Percentiles rank a stretch among this genome's conserved stretches.
phyloP scores from a whole-genome alignment of 2,113 vertebrate genomes.

The Serinus canaria region DNA sequence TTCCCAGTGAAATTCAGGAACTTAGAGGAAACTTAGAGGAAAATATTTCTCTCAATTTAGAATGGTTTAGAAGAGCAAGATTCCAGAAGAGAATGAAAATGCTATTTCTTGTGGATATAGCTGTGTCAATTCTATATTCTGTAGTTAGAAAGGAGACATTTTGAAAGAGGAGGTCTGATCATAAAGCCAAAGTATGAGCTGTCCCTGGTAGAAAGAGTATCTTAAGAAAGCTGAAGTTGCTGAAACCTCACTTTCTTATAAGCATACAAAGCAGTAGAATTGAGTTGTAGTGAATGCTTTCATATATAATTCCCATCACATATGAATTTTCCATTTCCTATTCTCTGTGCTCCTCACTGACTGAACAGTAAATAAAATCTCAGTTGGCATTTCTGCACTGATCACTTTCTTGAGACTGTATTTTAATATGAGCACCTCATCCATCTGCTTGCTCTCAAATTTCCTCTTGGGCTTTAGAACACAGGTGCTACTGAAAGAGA shows the following conservation, averaged over 20 bases:
- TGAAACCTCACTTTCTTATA: background rate
- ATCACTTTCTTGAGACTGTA: slow-evolving; percentile 32
- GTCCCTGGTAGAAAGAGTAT: background rate
- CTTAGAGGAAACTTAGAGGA: background rate
- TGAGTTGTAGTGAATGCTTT: background rate
- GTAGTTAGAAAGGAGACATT: background rate
- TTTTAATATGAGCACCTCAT: slow-evolving; percentile 50
- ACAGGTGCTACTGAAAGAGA: slow-evolving; percentile 40
- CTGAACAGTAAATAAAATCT: slow-evolving; percentile 47
- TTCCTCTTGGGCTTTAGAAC: slow-evolving; percentile 31
- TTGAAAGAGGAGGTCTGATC: background rate
- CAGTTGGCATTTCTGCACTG: slow-evolving; percentile 24
- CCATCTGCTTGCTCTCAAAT: slow-evolving; percentile 57
- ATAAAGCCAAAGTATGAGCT: background rate
- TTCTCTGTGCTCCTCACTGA: background rate
- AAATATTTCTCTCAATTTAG: background rate
- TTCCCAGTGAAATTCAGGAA: background rate
- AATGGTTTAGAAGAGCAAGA: background rate
- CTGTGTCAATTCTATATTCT: background rate
- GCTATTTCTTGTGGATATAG: background rate
- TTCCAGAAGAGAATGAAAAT: background rate
- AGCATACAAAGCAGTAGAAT: background rate
- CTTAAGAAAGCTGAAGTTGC: background rate
- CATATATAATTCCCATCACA: slow-evolving; percentile 6
- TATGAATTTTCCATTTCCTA: background rate